Base-by-base conservation (phyloP, 1,140 invertebrate species). In the Neodiprion fabricii region DNA sequence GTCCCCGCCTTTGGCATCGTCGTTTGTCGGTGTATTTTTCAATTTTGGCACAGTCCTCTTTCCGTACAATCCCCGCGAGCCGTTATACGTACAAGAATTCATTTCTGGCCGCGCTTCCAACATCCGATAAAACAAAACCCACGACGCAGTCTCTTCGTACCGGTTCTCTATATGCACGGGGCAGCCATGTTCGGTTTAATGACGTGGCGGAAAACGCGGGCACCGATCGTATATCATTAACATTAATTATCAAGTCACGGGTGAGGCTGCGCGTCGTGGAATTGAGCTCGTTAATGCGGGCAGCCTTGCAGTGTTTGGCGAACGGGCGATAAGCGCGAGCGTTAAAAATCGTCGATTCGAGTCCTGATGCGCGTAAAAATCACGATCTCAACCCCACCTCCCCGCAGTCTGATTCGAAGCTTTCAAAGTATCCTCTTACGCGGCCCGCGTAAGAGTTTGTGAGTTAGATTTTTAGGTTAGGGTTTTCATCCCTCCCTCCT, bases 371-470 rank as follows among this genome's bases (percentile, higher is more conserved):
- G 28, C 28, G 28, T 40, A 40, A 40, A 40, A 40, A 40, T 40
- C 28, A 40, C 28, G 28, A 40, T 3, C 28, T 5, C 28, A 1
- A 3, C 5, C 5, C 28, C 28, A 0, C 28, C 2, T 50, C 74
- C 47, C 72, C 75, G 65, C 50, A 72, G 65, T 49, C 48, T 73
- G 74, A 79, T 76, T 80, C 78, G 78, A 81, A 79, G 75, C 78
- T 78, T 84, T 82, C 82, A 83, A 83, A 83, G 76, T 78, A 83
- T 83, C 79, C 81, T 82, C 79, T 82, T 79, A 78, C 76, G 74
- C 74, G 5, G 28, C 28, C 28, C 5, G 28, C 28, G 28, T 21
- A 40, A 40, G 28, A 40, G 28, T 40, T 40, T 40, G 28, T 40
- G 28, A 40, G 28, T 72, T 76, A 77, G 73, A 79, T 80, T 84